Conservation (phyloP, 2,797 vertebrate genomes). For the Echiichthys vipera region DNA sequence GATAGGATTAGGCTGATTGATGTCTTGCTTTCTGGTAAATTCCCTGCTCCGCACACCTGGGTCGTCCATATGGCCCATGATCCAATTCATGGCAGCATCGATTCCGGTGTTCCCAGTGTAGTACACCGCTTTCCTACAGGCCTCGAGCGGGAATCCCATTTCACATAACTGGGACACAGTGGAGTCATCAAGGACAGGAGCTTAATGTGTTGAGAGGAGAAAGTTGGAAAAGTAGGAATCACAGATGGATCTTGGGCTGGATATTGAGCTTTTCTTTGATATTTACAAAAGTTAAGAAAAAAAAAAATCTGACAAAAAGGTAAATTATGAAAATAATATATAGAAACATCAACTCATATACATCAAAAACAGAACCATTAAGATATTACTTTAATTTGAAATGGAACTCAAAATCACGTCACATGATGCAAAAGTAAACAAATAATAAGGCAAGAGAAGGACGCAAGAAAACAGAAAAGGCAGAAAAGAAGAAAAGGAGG, state of each 20-base stretch:
- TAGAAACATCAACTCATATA: background rate
- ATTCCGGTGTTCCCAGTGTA: constrained; percentile 97
- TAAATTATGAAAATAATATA: constrained; percentile 7
- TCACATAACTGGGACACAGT: constrained; percentile 97
- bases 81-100: constrained; percentile 98
- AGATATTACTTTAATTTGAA: constrained; percentile 10
- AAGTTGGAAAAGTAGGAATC: constrained; percentile 49
- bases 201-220: constrained; percentile 75
- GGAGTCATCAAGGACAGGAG: constrained; percentile 95
- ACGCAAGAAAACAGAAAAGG: constrained; percentile 63
- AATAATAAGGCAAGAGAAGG: constrained; percentile 58
- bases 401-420: constrained; percentile 20
- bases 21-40: constrained; percentile 2
- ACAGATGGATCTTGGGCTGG: too few species aligned
- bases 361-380: background rate
- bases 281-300: background rate
- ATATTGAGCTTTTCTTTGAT: background rate
- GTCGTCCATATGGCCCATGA: constrained; percentile 99
- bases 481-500: constrained; percentile 54
- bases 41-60: constrained; percentile 86
- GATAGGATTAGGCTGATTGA: background rate
- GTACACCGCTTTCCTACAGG: constrained; percentile 97
- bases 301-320: background rate
- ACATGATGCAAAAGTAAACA: constrained; percentile 37
- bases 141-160: constrained; percentile 98